phyloP scores from a whole-genome alignment of 2,888 invertebrate species.

The Tuta absoluta region DNA sequence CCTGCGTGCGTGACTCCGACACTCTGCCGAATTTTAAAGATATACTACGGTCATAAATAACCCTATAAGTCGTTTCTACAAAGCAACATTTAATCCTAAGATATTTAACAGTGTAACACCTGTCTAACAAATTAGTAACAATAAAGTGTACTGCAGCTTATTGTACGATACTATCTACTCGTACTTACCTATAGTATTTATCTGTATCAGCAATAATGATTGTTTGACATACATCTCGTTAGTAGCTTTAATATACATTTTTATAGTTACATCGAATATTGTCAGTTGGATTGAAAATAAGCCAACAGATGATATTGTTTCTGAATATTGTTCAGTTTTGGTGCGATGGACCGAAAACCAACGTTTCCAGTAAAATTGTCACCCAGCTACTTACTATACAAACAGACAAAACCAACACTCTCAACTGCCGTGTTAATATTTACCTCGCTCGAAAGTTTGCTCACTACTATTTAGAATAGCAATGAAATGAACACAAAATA shows the following conservation, averaged over 20 bases:
- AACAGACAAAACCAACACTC: slow-evolving; percentile 41
- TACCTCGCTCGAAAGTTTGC: slow-evolving; percentile 40
- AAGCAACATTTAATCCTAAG: no score
- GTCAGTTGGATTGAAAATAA: neutral
- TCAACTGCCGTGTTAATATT: slow-evolving; percentile 42
- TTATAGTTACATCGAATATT: neutral
- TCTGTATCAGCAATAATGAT: slow-evolving; percentile 19
- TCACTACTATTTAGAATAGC: slow-evolving; percentile 38
- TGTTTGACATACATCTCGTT: neutral
- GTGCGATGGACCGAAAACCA: neutral
- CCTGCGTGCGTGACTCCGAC: no score
- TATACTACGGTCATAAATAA: no score
- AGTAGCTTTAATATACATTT: no score
- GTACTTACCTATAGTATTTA: no score
- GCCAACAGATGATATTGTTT: no score
- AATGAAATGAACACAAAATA: slow-evolving; percentile 43
- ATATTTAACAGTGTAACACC: neutral
- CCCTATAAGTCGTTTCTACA: no score
- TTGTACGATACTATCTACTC: slow-evolving; percentile 8
- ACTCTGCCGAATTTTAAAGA: no score
- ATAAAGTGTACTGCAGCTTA: slow-evolving; percentile 17
- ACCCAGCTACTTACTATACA: slow-evolving; percentile 12
- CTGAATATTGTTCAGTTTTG: neutral
- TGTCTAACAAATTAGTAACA: slow-evolving; percentile 5
- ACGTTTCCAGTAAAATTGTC: slow-evolving; percentile 1